These are phyloP conservation scores for Urechis unicinctus DNA, from an alignment of 2,888 invertebrate species.

Conservation along the genomic window DNA sequence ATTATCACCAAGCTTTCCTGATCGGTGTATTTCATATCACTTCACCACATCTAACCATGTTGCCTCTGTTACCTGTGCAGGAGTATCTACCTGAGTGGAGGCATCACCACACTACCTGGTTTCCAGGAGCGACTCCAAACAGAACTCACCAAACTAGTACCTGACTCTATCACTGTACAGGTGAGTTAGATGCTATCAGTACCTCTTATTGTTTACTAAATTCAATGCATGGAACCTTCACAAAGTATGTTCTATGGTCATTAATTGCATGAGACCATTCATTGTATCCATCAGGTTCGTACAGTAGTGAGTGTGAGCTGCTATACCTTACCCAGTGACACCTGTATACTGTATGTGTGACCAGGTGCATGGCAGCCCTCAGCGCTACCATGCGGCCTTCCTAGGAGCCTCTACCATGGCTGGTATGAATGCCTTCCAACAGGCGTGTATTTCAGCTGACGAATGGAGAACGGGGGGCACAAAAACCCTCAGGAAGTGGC, in stretches of 20 bases:
- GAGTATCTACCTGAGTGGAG: constrained; percentile 57
- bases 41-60: no score
- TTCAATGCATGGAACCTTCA: neutral
- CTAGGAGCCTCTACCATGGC: constrained; percentile 58
- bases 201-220: neutral
- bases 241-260: no score
- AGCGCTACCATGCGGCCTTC: constrained; percentile 58
- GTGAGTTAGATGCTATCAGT: constrained; percentile 34
- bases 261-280: no score
- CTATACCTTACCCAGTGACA: no score
- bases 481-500: constrained; percentile 17
- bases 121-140: constrained; percentile 56
- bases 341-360: no score
- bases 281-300: no score
- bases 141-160: constrained; percentile 56
- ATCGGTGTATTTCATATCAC: no score
- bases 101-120: constrained; percentile 57
- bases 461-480: constrained; percentile 33
- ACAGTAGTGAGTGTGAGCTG: no score
- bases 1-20: no score
- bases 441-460: constrained; percentile 40
- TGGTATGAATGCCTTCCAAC: constrained; percentile 47
- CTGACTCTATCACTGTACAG: constrained; percentile 54
- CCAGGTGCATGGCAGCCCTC: constrained; percentile 56
- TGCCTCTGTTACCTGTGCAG: constrained; percentile 29